These are phyloP conservation scores for Lumbricus terrestris DNA, from an alignment of 2,888 invertebrate species.

Conservation along the genomic window DNA sequence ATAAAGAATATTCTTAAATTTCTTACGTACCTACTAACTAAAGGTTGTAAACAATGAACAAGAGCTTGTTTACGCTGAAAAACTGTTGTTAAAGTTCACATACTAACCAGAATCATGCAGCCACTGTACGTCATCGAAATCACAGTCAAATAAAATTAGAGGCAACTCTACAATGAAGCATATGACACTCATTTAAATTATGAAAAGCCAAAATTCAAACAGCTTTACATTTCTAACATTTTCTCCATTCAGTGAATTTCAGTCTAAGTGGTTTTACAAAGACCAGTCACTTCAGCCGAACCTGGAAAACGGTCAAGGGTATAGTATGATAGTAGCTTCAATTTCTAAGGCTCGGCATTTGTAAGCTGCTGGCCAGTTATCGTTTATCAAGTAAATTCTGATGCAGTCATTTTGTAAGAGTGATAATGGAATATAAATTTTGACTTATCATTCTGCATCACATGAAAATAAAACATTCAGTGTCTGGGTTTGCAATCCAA, in stretches of 20 bases:
- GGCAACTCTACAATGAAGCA: constrained; percentile 69
- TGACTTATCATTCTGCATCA: not conserved
- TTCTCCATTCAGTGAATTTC: not conserved
- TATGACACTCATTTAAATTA: not conserved
- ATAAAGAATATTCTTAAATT: too few relatives aligned
- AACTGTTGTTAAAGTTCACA: not conserved
- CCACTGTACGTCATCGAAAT: constrained; percentile 65
- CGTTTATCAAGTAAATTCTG: too few relatives aligned
- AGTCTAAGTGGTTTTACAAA: not conserved
- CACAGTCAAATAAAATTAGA: constrained; percentile 77
- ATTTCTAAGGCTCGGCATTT: too few relatives aligned
- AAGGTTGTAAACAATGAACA: not conserved
- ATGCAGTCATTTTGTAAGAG: too few relatives aligned
- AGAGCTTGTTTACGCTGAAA: not conserved
- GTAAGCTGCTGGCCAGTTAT: too few relatives aligned
- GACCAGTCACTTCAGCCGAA: not conserved
- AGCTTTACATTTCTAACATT: not conserved
- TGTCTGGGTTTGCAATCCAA: not conserved
- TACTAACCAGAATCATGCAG: constrained; percentile 51
- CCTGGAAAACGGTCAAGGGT: too few relatives aligned
- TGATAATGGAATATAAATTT: not conserved
- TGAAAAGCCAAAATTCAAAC: not conserved
- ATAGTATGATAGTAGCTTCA: too few relatives aligned
- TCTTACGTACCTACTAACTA: too few relatives aligned
- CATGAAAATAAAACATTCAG: not conserved